These are phyloP conservation scores for Mormyrus iriodes DNA, from an alignment of 2,113 vertebrate genomes.

Conservation along the genomic window DNA sequence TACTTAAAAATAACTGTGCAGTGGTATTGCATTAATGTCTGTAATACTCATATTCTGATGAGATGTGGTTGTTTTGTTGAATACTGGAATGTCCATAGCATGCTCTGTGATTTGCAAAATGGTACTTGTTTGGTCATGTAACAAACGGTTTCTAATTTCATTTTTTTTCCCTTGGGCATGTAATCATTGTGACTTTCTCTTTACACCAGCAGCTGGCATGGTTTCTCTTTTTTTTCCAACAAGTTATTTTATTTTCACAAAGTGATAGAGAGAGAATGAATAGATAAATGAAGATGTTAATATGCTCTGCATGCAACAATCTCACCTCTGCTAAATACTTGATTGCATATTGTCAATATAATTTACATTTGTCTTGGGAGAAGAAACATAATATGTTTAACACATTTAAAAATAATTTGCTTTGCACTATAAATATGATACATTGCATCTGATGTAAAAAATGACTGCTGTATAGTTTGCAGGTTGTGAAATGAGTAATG, in stretches of 20 bases:
- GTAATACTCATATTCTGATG: neutral
- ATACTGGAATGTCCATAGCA: neutral
- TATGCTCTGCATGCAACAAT: neutral
- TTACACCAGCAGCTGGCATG: conserved; percentile 25
- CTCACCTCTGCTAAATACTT: neutral
- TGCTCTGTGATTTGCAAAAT: neutral
- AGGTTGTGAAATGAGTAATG: neutral
- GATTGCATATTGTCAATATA: neutral
- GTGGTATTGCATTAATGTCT: neutral
- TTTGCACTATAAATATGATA: neutral
- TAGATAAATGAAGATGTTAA: neutral
- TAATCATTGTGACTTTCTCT: conserved; percentile 5
- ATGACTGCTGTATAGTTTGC: neutral
- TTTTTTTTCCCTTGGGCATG: neutral
- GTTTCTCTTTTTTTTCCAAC: conserved; percentile 21
- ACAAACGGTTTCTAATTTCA: neutral
- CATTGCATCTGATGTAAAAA: neutral
- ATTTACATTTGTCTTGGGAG: neutral
- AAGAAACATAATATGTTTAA: neutral
- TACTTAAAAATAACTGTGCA: neutral
- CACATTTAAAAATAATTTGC: neutral
- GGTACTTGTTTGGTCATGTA: neutral
- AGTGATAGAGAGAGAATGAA: neutral
- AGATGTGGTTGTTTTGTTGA: neutral
- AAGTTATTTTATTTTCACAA: neutral